Evolutionary conservation across 1,140 invertebrate genomes (phyloP).

Genomic region (Diabrotica undecimpunctata): DNA sequence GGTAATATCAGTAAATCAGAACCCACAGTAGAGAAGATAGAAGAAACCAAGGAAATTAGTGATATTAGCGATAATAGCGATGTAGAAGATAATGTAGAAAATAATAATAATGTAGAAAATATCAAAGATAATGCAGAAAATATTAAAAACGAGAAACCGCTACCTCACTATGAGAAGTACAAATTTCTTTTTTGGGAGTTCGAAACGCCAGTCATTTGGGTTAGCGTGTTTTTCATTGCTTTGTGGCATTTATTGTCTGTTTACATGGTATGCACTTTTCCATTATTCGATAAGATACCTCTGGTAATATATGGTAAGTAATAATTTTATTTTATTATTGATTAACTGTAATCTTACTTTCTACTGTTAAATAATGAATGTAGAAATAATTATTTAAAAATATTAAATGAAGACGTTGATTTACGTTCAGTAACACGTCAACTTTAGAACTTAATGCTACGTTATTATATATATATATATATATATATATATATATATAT

Average conservation of each 20-base stretch:
- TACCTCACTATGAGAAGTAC: not conserved
- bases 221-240: conserved; percentile 18
- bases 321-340: not conserved
- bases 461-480: too few relatives aligned
- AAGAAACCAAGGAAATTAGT: too few relatives aligned
- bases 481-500: too few relatives aligned
- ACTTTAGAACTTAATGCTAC: too few relatives aligned
- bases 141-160: not conserved
- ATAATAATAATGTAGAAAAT: not conserved
- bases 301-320: not conserved
- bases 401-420: too few relatives aligned
- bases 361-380: too few relatives aligned
- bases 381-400: too few relatives aligned
- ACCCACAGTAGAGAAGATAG: too few relatives aligned
- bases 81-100: not conserved
- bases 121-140: not conserved
- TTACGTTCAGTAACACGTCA: too few relatives aligned
- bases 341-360: not conserved
- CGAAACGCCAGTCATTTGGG: conserved; percentile 23
- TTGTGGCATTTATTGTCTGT: not conserved
- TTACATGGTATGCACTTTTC: conserved; percentile 1
- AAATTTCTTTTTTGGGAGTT: conserved; percentile 9
- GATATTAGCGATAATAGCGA: too few relatives aligned
- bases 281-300: not conserved
- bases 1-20: too few relatives aligned